Conservation (phyloP, 2,113 vertebrate genomes). For the Albula goreensis region DNA sequence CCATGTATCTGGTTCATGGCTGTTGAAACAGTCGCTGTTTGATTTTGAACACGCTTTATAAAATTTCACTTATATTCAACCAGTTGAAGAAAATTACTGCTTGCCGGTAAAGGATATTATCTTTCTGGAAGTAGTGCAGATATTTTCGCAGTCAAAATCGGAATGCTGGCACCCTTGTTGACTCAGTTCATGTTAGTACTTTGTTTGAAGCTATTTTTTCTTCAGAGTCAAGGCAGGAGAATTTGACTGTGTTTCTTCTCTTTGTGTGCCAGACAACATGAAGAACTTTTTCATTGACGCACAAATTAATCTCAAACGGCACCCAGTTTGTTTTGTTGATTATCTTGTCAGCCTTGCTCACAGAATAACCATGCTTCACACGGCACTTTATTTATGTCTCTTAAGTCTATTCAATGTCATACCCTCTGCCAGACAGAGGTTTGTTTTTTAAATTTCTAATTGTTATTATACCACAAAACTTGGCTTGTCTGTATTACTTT, state of each 20-base stretch:
- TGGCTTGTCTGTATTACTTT: conserved; percentile 15
- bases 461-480: neutral
- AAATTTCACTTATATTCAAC: neutral
- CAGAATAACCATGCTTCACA: neutral
- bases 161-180: neutral
- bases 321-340: conserved; percentile 34
- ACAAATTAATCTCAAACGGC: conserved; percentile 20
- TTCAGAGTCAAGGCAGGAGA: neutral
- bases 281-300: conserved; percentile 31
- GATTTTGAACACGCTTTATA: neutral
- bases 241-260: conserved; percentile 28
- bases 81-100: neutral
- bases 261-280: conserved; percentile 31
- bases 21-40: neutral
- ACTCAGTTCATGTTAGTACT: neutral
- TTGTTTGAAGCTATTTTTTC: neutral
- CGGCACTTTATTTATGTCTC: neutral
- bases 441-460: neutral
- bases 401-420: neutral
- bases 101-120: neutral
- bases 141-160: neutral
- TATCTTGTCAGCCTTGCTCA: conserved; percentile 6
- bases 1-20: conserved; percentile 26
- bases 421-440: neutral
- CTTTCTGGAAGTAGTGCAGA: neutral